These are phyloP conservation scores for Phymastichus coffea DNA, from an alignment of 1,140 invertebrate genomes.

Conservation along the genomic window DNA sequence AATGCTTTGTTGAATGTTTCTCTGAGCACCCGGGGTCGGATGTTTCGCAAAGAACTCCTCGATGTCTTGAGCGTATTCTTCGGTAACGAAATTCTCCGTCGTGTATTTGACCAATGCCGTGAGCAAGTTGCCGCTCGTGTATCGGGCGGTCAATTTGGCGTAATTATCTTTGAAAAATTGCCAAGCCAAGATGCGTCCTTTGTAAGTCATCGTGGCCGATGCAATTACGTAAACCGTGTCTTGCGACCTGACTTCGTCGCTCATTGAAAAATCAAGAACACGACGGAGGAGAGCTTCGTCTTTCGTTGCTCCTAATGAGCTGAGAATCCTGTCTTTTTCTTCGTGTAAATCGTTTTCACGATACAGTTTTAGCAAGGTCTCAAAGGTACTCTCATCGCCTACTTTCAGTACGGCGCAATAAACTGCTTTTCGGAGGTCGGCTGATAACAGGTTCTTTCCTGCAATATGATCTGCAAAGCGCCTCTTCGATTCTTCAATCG, in stretches of 20 bases:
- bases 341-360: slow-evolving; percentile 63
- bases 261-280: slow-evolving; percentile 59
- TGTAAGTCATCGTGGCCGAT: slow-evolving; percentile 71
- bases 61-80: slow-evolving; percentile 77
- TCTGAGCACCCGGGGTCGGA: slow-evolving; percentile 76
- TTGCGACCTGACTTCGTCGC: slow-evolving; percentile 47
- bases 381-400: slow-evolving; percentile 58
- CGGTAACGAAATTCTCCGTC: slow-evolving; percentile 84
- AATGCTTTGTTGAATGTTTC: slow-evolving; percentile 81
- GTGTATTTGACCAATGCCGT: slow-evolving; percentile 81
- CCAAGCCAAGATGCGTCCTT: slow-evolving; percentile 85
- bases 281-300: slow-evolving; percentile 56
- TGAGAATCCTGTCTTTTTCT: slow-evolving; percentile 63
- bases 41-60: slow-evolving; percentile 81
- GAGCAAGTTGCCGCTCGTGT: slow-evolving; percentile 78
- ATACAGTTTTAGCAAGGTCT: slow-evolving; percentile 63
- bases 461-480: slow-evolving; percentile 58
- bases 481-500: slow-evolving; percentile 57
- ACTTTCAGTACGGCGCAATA: slow-evolving; percentile 60
- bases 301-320: slow-evolving; percentile 57
- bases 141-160: slow-evolving; percentile 72
- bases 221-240: background rate
- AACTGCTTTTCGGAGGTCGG: slow-evolving; percentile 63
- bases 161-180: slow-evolving; percentile 86
- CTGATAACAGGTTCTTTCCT: slow-evolving; percentile 52